These are phyloP conservation scores for Clitarchus hookeri DNA, from an alignment of 2,888 invertebrate species.

Conservation along the genomic window DNA sequence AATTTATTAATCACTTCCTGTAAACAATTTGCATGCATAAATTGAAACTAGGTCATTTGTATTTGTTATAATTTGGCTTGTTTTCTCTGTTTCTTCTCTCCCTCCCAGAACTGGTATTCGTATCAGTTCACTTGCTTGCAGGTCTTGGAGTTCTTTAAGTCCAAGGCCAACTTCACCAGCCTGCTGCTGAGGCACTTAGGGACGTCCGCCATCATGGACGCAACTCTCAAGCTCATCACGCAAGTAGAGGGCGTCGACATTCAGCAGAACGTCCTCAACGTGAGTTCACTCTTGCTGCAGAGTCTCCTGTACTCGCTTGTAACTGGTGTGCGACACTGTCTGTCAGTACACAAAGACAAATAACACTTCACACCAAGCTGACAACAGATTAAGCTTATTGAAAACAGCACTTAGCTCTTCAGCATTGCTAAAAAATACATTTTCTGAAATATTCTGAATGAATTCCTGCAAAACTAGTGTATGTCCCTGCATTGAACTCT, in stretches of 20 bases:
- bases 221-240: conserved; percentile 82
- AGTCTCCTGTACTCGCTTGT: too few relatives aligned
- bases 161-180: conserved; percentile 83
- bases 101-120: conserved; percentile 81
- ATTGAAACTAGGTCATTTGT: background rate
- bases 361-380: too few relatives aligned
- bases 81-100: conserved; percentile 43
- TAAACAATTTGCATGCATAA: background rate
- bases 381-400: too few relatives aligned
- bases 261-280: conserved; percentile 71
- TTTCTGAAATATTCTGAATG: too few relatives aligned
- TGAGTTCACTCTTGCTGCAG: conserved; percentile 53
- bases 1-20: background rate
- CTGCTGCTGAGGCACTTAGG: conserved; percentile 87
- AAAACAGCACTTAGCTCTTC: too few relatives aligned
- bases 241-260: conserved; percentile 77
- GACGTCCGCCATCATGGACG: conserved; percentile 94
- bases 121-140: conserved; percentile 90
- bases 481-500: too few relatives aligned
- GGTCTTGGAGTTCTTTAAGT: conserved; percentile 89
- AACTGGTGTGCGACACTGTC: too few relatives aligned
- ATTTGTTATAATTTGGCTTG: conserved; percentile 15
- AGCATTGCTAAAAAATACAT: too few relatives aligned
- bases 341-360: too few relatives aligned
- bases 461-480: too few relatives aligned